Evolutionary conservation across 2,888 invertebrate species (phyloP).

Genomic region (Drosophila nr. perissopoda): DNA sequence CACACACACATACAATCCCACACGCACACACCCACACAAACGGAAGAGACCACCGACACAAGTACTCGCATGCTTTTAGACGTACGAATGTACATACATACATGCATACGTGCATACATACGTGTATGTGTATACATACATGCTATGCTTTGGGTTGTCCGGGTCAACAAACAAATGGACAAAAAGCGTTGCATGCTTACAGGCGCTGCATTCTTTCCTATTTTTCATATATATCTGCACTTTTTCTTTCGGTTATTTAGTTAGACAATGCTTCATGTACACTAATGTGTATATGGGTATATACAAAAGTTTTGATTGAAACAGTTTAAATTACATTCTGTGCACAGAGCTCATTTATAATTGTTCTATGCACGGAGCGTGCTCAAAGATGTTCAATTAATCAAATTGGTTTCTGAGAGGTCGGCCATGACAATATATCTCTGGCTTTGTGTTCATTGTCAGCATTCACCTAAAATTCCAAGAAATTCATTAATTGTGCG

Average conservation of each 20-base stretch:
- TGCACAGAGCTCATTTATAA: background rate
- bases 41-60: slow-evolving; percentile 1
- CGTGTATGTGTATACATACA: slow-evolving; percentile 10
- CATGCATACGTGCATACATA: background rate
- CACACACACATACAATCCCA: background rate
- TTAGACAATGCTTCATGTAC: background rate
- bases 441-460: background rate
- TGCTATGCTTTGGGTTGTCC: slow-evolving; percentile 43
- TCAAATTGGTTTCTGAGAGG: background rate
- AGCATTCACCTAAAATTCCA: background rate
- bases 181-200: slow-evolving; percentile 59
- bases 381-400: background rate
- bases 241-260: background rate
- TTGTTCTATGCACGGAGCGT: background rate
- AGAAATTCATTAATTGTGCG: background rate
- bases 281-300: background rate
- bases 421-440: background rate
- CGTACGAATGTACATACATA: slow-evolving; percentile 7
- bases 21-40: background rate
- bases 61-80: slow-evolving; percentile 19
- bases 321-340: background rate
- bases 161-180: slow-evolving; percentile 63
- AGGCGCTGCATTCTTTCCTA: slow-evolving; percentile 38
- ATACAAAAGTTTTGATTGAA: background rate
- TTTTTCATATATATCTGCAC: slow-evolving; percentile 4